Evolutionary conservation across 2,113 vertebrate genomes (phyloP).

Genomic region (Siniperca knerii): DNA sequence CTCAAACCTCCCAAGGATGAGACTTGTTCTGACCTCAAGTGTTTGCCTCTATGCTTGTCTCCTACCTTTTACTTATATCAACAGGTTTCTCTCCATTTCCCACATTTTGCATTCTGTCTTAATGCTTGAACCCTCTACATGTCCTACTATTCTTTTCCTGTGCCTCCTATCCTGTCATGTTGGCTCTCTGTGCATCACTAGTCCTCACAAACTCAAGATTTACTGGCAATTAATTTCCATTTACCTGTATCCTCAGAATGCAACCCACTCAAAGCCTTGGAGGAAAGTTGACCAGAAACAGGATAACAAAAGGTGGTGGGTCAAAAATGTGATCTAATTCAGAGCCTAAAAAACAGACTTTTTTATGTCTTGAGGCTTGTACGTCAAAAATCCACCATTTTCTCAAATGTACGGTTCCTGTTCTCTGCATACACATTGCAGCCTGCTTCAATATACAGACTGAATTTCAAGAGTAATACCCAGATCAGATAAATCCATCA

Average conservation of each 20-base stretch:
- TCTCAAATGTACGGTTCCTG: background rate
- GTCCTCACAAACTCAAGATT: slow-evolving; percentile 25
- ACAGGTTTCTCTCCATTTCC: background rate
- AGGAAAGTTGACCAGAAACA: slow-evolving; percentile 26
- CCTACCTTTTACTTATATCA: background rate
- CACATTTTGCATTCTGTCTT: background rate
- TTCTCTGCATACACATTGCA: background rate
- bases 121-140: background rate
- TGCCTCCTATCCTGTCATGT: background rate
- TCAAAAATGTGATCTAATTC: slow-evolving; percentile 1
- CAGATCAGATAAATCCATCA: slow-evolving; percentile 15
- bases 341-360: slow-evolving; percentile 3
- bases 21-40: slow-evolving; percentile 13
- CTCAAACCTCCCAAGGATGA: background rate
- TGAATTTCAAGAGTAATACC: slow-evolving; percentile 9
- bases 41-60: background rate
- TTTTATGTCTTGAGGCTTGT: background rate
- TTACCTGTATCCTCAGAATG: slow-evolving; percentile 31
- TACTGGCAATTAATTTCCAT: slow-evolving; percentile 52
- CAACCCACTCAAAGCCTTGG: slow-evolving; percentile 24
- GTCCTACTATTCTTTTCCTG: background rate
- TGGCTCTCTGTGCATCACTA: background rate
- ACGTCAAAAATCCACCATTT: background rate
- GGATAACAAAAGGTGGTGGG: background rate
- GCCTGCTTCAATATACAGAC: slow-evolving; percentile 4